A percentile compares a stretch with the other conserved stretches of the same genome.
Evolutionary conservation across 2,888 invertebrate species (phyloP).

Genomic region (Nemotelus nigrinus): DNA sequence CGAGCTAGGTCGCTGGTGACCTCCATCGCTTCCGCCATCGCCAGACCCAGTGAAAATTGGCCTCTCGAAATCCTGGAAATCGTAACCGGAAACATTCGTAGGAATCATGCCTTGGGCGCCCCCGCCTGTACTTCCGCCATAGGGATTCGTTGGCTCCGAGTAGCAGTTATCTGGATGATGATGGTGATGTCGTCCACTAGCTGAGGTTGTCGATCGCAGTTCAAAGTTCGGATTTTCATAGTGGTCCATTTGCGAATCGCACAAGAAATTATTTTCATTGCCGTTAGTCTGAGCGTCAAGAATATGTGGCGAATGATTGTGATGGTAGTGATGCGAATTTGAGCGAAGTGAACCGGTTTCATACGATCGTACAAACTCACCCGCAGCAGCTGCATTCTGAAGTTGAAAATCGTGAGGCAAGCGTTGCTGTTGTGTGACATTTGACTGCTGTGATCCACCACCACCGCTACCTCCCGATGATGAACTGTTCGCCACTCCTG

Average conservation of each 20-base stretch:
- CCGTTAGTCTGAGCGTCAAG: constrained; percentile 46
- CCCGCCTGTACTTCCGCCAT: constrained; percentile 26
- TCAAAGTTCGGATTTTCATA: constrained; percentile 66
- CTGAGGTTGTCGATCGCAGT: constrained; percentile 52
- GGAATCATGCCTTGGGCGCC: neutral
- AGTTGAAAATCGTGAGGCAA: constrained; percentile 29
- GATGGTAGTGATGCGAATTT: constrained; percentile 52
- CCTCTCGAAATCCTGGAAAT: constrained; percentile 72
- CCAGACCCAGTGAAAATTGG: constrained; percentile 68
- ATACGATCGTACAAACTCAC: constrained; percentile 62
- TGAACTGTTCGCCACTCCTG: constrained; percentile 45
- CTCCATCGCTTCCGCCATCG: constrained; percentile 55
- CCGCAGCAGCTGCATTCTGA: constrained; percentile 48
- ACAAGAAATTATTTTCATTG: constrained; percentile 49
- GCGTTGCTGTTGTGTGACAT: neutral
- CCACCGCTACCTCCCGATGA: constrained; percentile 44
- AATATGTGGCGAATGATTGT: constrained; percentile 44
- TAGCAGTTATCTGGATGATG: constrained; percentile 61
- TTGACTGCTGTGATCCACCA: neutral
- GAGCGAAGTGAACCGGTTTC: constrained; percentile 61
- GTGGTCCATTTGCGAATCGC: constrained; percentile 61
- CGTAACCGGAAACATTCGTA: constrained; percentile 53
- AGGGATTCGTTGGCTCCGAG: constrained; percentile 60
- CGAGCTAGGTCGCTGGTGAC: constrained; percentile 31
- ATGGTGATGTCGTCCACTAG: constrained; percentile 48